These are phyloP conservation scores for Lypha dubia DNA, from an alignment of 2,888 invertebrate species.

Conservation along the genomic window DNA sequence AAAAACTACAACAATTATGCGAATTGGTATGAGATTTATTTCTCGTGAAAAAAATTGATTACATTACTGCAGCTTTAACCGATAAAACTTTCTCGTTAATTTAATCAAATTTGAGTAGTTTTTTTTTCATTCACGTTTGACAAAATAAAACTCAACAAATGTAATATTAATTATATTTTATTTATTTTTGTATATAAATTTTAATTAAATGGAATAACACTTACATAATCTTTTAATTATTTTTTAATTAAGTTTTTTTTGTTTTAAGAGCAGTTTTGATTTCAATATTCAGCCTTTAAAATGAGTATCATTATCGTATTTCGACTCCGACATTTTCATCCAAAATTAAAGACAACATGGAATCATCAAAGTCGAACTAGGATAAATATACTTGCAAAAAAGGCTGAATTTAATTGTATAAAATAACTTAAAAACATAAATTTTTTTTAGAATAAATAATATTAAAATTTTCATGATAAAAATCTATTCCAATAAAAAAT, in stretches of 20 bases:
- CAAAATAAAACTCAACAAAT: slow-evolving; percentile 42
- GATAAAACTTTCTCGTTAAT: too few species aligned
- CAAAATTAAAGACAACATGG: background rate
- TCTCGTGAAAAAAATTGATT: too few species aligned
- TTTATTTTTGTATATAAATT: slow-evolving; percentile 75
- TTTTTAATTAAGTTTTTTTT: slow-evolving; percentile 58
- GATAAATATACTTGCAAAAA: background rate
- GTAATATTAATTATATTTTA: slow-evolving; percentile 69
- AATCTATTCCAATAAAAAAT: background rate
- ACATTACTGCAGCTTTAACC: too few species aligned
- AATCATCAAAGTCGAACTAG: background rate
- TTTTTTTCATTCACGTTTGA: background rate
- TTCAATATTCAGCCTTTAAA: slow-evolving; percentile 69
- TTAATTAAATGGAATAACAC: slow-evolving; percentile 82
- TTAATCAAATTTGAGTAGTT: too few species aligned
- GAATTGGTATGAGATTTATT: too few species aligned
- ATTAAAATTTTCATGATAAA: background rate
- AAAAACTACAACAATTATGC: too few species aligned
- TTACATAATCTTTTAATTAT: slow-evolving; percentile 79
- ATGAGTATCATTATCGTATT: slow-evolving; percentile 2
- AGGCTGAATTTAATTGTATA: background rate
- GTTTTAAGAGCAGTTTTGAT: slow-evolving; percentile 60
- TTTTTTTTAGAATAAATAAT: background rate
- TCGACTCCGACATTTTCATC: background rate
- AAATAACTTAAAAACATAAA: slow-evolving; percentile 8